Evolutionary conservation across 1,140 invertebrate species (phyloP), one percentile per base, ranked within the genome.

Genomic region (Littorina saxatilis): DNA sequence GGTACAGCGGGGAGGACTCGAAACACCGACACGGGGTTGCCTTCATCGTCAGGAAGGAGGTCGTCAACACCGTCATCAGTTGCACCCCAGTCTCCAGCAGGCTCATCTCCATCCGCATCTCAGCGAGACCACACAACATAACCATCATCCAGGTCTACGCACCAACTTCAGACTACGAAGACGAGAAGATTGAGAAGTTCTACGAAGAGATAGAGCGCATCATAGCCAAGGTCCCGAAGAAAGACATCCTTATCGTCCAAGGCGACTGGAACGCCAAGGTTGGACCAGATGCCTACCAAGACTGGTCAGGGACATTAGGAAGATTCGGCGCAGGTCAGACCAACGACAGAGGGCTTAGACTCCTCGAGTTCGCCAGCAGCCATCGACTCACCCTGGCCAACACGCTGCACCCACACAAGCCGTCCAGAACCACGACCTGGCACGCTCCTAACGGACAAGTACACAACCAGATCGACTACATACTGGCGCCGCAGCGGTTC

Each of bases 121-220:
- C n/a, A 27, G 73, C 52, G 1, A 72, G 9, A 77, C 74, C 35
- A 20, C 35, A 77, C 79, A 81, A 81, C 61, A 72, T 81, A 32
- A 81, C 79, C 32, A 81, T 78, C 27, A 52, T 85, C 11, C 74
- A 83, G 27, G 82, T 79, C 13, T 85, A 83, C n/a, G n/a, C n/a
- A n/a, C n/a, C n/a, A n/a, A n/a, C n/a, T n/a, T n/a, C n/a, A n/a
- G n/a, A n/a, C n/a, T 73, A 84, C 35, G 29, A 32, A 35, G 80
- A 84, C 47, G 37, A 88, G 35, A 87, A 87, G n/a, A 82, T 93
- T 47, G 70, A 88, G 39, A 35, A 86, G 20, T 83, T 93, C 27
- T 91, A 91, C n/a, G 72, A 87, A 40, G 17, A 78, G 11, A 15
- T 80, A 17, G 32, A 79, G 1, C 9, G 68, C 58, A n/a, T 80